phyloP scores from a whole-genome alignment of 2,888 invertebrate genomes.

The Standfussiana lucernea region DNA sequence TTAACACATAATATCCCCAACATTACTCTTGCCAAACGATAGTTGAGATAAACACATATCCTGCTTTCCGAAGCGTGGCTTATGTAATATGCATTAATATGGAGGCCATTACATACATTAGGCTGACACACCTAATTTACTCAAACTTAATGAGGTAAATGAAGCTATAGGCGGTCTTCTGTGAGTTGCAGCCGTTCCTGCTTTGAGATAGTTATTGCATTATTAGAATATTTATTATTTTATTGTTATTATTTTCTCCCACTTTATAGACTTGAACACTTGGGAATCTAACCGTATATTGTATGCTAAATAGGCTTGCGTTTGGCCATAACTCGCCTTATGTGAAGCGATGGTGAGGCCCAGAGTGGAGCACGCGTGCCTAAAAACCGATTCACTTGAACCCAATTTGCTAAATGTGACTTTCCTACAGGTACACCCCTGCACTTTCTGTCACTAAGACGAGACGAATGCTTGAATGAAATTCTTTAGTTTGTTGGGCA shows the following conservation, averaged over 20 bases:
- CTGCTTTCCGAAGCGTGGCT: slow-evolving; percentile 39
- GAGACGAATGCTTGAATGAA: neutral
- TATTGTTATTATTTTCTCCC: neutral
- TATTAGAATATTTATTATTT: neutral
- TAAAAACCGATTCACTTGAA: too few relatives aligned
- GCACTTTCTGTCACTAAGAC: neutral
- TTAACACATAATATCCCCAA: neutral
- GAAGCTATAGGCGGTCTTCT: slow-evolving; percentile 37
- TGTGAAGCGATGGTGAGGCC: too few relatives aligned
- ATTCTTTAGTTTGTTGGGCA: neutral
- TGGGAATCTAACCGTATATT: neutral
- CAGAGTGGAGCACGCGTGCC: too few relatives aligned
- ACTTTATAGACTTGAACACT: too few relatives aligned
- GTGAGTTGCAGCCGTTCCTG: slow-evolving; percentile 27
- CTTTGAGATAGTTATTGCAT: slow-evolving; percentile 18
- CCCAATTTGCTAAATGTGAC: neutral
- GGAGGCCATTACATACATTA: slow-evolving; percentile 51
- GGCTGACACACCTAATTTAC: slow-evolving; percentile 53
- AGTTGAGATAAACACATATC: slow-evolving; percentile 38
- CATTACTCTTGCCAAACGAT: slow-evolving; percentile 38
- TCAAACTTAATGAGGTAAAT: slow-evolving; percentile 55
- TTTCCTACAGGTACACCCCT: neutral
- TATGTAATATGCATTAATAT: slow-evolving; percentile 57
- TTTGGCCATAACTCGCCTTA: too few relatives aligned
- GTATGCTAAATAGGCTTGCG: too few relatives aligned